Evolutionary conservation across 2,888 invertebrate species (phyloP), one percentile per base, ranked within the genome.

Genomic region (Xanthia togata): DNA sequence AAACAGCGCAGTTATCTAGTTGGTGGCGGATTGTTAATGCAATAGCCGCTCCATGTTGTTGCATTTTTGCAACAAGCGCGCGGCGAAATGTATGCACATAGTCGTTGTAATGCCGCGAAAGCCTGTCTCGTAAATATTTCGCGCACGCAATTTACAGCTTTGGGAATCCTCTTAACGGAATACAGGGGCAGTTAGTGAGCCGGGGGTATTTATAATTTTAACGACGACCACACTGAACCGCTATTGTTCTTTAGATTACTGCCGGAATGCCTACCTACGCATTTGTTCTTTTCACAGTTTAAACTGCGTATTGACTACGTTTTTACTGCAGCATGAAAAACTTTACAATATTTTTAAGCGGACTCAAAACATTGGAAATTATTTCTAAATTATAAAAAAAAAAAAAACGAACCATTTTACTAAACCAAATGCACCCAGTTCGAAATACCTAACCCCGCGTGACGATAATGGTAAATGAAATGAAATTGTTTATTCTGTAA

Each of bases 111-210:
- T 94, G 94, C 94, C 93, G 91, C 94, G 93, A 93, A 94, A 93
- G 93, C 93, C 93, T 95, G 96, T 95, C 95, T 96, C 96, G 95
- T 96, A 96, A 96, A 96, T 95, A 96, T 96, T 95, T 95, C 94
- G 93, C 89, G 91, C 91, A 95, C 94, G 93, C 95, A 96, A 96
- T 96, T 96, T 96, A 96, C 95, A 92, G 95, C 95, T 93, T 94
- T 94, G 94, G 93, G 94, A 95, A 95, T 96, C 95, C 95, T 95
- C 96, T 96, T 96, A 95, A 95, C 95, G 94, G 93, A 94, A 94
- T 94, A 95, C 94, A 93, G 92, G 93, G 94, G 94, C 94, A 94
- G 95, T 95, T 95, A 95, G 95, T 95, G 93, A 93, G 91, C 92
- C 90, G 90, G 91, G 88, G 93, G 93, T 93, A 94, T 95, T 94